A percentile compares a stretch with the other conserved stretches of the same genome.
Evolutionary conservation across 2,888 invertebrate genomes (phyloP).

Genomic region (Cylloceria caligata): DNA sequence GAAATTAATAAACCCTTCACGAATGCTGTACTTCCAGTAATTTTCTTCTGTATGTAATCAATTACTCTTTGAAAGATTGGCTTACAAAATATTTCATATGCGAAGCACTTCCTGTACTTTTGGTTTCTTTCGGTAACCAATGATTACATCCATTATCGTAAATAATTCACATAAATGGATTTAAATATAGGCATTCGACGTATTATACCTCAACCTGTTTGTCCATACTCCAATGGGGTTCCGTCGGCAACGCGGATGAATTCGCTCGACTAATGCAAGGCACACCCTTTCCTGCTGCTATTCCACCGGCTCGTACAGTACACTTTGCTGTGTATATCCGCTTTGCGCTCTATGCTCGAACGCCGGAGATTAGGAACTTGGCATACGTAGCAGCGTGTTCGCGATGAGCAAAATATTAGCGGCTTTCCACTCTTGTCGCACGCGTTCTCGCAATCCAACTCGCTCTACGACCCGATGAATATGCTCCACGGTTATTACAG

Average conservation of each 20-base stretch:
- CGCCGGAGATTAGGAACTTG: constrained; percentile 68
- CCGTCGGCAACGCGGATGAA: constrained; percentile 67
- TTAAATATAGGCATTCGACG: neutral
- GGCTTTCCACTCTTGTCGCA: constrained; percentile 48
- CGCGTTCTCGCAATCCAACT: constrained; percentile 29
- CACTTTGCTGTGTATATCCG: neutral
- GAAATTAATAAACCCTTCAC: no score
- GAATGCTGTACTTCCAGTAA: no score
- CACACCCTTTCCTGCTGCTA: constrained; percentile 65
- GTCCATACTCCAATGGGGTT: constrained; percentile 65
- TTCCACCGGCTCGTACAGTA: neutral
- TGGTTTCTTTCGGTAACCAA: no score
- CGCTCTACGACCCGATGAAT: constrained; percentile 35
- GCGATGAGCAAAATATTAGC: constrained; percentile 61
- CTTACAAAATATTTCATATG: no score
- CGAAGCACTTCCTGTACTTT: no score
- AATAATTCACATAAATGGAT: constrained; percentile 2
- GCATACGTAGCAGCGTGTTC: constrained; percentile 49
- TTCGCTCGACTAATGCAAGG: constrained; percentile 68
- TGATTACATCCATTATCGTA: neutral
- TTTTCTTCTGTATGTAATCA: no score
- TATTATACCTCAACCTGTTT: constrained; percentile 43
- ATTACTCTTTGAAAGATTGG: no score
- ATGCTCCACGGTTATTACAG: constrained; percentile 46
- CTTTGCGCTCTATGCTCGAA: constrained; percentile 49